Percentiles rank a stretch among this genome's conserved stretches.
Evolutionary conservation across 2,888 invertebrate species (phyloP).

Genomic region (Perithous albicinctus): DNA sequence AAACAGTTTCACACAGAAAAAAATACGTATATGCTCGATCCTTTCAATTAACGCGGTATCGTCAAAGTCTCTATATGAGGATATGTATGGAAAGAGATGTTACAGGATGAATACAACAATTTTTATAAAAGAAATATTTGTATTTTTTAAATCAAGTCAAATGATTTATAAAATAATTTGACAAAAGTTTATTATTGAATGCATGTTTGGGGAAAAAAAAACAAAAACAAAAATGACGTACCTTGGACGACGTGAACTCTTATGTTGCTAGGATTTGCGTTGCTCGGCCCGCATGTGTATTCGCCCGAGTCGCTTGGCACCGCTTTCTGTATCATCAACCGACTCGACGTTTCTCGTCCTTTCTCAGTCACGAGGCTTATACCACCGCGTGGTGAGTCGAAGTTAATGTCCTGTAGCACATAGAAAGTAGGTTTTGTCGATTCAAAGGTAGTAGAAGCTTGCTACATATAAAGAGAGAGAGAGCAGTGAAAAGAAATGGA

Average conservation of each 20-base stretch:
- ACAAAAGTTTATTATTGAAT: too few relatives aligned
- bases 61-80: neutral
- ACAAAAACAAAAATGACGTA: conserved; percentile 84
- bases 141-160: neutral
- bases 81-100: too few relatives aligned
- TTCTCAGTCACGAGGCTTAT: conserved; percentile 85
- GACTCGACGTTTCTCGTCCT: conserved; percentile 85
- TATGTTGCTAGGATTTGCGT: conserved; percentile 91
- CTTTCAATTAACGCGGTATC: neutral
- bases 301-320: conserved; percentile 84
- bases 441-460: too few relatives aligned
- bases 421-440: conserved; percentile 51
- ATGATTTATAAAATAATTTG: neutral
- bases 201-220: neutral
- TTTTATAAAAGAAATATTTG: too few relatives aligned
- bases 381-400: conserved; percentile 85
- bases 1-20: conserved; percentile 1
- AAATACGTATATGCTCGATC: neutral
- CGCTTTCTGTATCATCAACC: conserved; percentile 85
- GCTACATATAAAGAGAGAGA: too few relatives aligned
- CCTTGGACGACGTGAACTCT: conserved; percentile 95
- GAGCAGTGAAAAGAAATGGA: neutral
- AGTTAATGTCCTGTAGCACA: conserved; percentile 83
- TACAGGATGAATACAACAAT: too few relatives aligned
- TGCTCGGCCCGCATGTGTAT: conserved; percentile 85